A percentile compares a stretch with the other conserved stretches of the same genome.
phyloP scores from a whole-genome alignment of 2,888 invertebrate genomes.

The Apocheima hispidaria region DNA sequence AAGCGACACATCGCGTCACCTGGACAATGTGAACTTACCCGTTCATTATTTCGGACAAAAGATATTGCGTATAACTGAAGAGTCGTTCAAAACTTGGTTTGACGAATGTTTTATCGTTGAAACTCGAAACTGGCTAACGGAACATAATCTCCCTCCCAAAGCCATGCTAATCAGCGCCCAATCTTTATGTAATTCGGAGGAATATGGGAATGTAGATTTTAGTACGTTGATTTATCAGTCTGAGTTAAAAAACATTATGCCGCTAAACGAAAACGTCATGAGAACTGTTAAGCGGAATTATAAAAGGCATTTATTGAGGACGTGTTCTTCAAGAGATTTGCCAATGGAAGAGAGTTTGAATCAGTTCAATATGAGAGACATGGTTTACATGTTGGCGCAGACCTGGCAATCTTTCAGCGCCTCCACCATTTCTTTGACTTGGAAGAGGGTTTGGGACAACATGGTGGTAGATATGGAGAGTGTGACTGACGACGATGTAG shows the following conservation, averaged over 20 bases:
- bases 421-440: constrained; percentile 17
- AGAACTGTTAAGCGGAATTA: constrained; percentile 42
- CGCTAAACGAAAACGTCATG: constrained; percentile 44
- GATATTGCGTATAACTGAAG: constrained; percentile 22
- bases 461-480: constrained; percentile 18
- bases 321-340: constrained; percentile 3
- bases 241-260: constrained; percentile 43
- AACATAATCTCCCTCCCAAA: constrained; percentile 40
- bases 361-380: constrained; percentile 15
- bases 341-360: constrained; percentile 14
- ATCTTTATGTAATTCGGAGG: constrained; percentile 34
- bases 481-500: background rate
- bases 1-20: constrained; percentile 7
- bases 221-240: constrained; percentile 40
- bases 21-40: constrained; percentile 36
- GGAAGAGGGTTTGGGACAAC: constrained; percentile 29
- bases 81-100: constrained; percentile 43
- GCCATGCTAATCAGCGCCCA: constrained; percentile 45
- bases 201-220: constrained; percentile 8
- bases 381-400: constrained; percentile 14
- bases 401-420: constrained; percentile 15
- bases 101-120: constrained; percentile 40
- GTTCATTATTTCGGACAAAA: constrained; percentile 41
- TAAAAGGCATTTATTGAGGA: constrained; percentile 22
- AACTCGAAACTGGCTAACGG: constrained; percentile 34